Base-by-base conservation (phyloP, 2,113 vertebrate genomes). In the Centropus bengalensis region DNA sequence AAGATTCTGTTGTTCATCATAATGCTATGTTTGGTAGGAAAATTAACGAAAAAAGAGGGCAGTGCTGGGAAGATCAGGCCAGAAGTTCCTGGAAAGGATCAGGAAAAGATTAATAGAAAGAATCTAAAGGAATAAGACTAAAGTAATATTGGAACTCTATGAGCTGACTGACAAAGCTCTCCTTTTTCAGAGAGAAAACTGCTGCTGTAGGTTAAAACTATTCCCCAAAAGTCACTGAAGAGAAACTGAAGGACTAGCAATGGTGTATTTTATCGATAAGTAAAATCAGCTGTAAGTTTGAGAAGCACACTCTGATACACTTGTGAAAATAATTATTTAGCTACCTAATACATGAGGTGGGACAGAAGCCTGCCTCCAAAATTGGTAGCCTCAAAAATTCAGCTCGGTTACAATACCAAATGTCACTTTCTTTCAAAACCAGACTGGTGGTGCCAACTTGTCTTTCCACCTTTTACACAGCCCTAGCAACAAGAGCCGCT, bases 281-380 rank as follows among this genome's bases (percentile, higher is more conserved):
- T 15, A 67, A 58, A 90, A 84, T 56, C 52, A 77, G 18, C 33
- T 66, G 33, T 11, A 27, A 18, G 24, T 52, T 64, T 58, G 24
- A 84, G 30, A 75, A 91, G 33, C 28, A 26, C 23, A 33, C 17
- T 55, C 16, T 4, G 5, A 82, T 15, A 30, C 0, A 0, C 3
- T 10, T 73, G 44, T 33, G 68, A 47, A 81, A 56, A 52, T 23
- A 67, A 9, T 14, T 33, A 38, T 33, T 78, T 63, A 45, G 52
- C n/a, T 81, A 12, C 20, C 79, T 69, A 73, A 56, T 33, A 3
- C 3, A 82, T 15, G 19, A 75, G 12, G 26, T n/a, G 42, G 68
- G 49, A 22, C 17, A 64, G 45, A 86, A 6, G 13, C 30, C 36
- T 49, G 23, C 36, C 24, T 82, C 21, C 55, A 73, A n/a, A 54